A percentile compares a stretch with the other conserved stretches of the same genome.
Evolutionary conservation across 2,797 vertebrate species (phyloP).

Genomic region (Coracias cyanogaster): DNA sequence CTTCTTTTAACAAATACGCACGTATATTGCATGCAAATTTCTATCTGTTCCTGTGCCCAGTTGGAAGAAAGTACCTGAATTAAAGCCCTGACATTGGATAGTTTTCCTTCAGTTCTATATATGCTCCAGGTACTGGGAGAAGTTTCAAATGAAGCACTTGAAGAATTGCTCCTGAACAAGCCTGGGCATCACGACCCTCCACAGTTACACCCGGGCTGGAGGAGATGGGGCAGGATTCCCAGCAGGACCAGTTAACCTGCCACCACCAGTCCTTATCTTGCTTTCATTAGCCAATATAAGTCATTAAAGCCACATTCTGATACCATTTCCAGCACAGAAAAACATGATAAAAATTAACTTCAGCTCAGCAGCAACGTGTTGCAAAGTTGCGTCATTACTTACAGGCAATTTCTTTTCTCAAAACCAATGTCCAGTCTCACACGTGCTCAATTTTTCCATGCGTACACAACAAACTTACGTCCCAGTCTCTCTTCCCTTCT

Average conservation of each 20-base stretch:
- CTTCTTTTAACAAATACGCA: not conserved
- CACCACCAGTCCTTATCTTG: not conserved
- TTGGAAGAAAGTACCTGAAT: not conserved
- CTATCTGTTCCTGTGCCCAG: not conserved
- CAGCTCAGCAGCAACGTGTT: not conserved
- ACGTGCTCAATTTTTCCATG: not conserved
- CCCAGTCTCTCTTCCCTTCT: not conserved
- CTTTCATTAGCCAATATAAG: not conserved
- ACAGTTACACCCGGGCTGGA: not conserved
- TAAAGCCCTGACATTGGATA: not conserved
- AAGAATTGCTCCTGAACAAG: not conserved
- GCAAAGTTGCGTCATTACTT: not conserved
- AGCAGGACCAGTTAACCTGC: not conserved
- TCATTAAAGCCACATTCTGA: not conserved
- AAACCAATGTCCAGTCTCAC: not conserved
- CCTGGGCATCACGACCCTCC: no score
- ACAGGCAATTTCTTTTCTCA: not conserved
- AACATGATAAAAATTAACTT: not conserved
- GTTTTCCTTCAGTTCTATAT: not conserved
- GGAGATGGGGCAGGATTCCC: not conserved
- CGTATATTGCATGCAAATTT: rapidly evolving
- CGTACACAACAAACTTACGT: not conserved
- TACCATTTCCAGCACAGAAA: not conserved
- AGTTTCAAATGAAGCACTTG: no score
- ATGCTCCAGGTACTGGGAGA: not conserved